Percentiles rank a stretch among this genome's conserved stretches.
phyloP scores from a whole-genome alignment of 2,888 invertebrate species.

The Hyles lineata region DNA sequence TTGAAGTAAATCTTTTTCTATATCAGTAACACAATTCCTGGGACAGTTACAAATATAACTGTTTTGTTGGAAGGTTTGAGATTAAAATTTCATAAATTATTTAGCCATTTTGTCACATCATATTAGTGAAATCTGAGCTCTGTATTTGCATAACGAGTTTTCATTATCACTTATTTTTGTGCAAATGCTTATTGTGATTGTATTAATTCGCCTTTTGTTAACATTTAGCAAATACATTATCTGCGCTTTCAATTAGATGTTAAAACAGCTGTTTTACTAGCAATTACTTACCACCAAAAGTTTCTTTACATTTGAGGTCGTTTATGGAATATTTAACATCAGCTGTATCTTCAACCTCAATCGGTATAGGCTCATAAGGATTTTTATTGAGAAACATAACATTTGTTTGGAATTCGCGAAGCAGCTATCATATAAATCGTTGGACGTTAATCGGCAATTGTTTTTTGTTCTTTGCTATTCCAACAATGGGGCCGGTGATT shows the following conservation, averaged over 20 bases:
- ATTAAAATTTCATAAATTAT: too few relatives aligned
- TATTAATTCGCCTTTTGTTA: neutral
- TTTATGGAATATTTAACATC: slow-evolving; percentile 8
- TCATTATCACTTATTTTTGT: neutral
- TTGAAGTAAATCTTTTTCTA: neutral
- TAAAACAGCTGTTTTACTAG: neutral
- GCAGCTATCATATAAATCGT: slow-evolving; percentile 8
- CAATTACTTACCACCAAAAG: neutral
- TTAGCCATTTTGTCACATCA: too few relatives aligned
- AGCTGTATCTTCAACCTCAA: slow-evolving; percentile 12
- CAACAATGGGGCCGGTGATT: slow-evolving; percentile 16
- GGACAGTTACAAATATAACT: neutral
- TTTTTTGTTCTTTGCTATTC: slow-evolving; percentile 1
- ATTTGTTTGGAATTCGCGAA: slow-evolving; percentile 13
- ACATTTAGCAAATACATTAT: neutral
- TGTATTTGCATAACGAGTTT: too few relatives aligned
- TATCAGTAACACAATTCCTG: neutral
- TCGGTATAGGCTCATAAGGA: neutral
- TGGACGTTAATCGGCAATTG: slow-evolving; percentile 21
- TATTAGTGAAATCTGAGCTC: too few relatives aligned
- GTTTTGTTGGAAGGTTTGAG: too few relatives aligned
- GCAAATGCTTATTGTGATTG: neutral
- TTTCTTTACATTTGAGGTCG: neutral
- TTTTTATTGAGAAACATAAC: slow-evolving; percentile 14
- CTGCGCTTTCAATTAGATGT: neutral